Evolutionary conservation across 2,888 invertebrate genomes (phyloP), one percentile per base, ranked within the genome.

Genomic region (Zhuqinia jingwanae): DNA sequence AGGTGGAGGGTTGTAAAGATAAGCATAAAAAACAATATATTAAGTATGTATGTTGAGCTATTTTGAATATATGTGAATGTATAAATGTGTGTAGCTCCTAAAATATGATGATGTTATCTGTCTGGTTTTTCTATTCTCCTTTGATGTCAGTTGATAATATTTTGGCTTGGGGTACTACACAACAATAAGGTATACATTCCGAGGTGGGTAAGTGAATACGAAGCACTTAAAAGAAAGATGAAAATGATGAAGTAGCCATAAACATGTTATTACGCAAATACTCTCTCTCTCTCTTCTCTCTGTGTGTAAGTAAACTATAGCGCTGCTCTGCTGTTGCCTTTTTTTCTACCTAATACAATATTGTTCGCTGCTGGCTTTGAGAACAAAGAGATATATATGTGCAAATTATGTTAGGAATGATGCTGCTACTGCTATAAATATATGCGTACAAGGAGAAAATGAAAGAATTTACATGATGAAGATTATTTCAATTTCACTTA

Each of bases 401-500:
- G 60, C 47, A 63, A 78, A 75, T 75, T 13, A 42, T 0, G n/a
- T 78, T 20, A 0, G 22, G 45, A 36, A 36, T 36, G 36, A 8
- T 73, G 25, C 22, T n/a, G 25, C 10, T 17, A 8, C 5, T 36
- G 8, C 36, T 36, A 36, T 8, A 36, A 36, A 36, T 6, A 50
- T 73, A 30, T 47, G 50, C 10, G 73, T 8, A 47, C 30, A 82
- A 47, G 50, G 30, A 20, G 53, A 45, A 58, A 78, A 76, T 25
- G n/a, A 68, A 53, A 10, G 45, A 0, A 36, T 36, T 36, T 6
- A n/a, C n/a, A n/a, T 6, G 36, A 36, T 36, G 36, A 70, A 65
- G 58, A 17, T 45, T 11, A 73, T 53, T 42, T 50, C 36, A 70
- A 70, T 30, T 56, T 58, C 50, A 77, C 90, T 90, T 83, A 90